Conservation (phyloP, 2,797 vertebrate genomes). For the Chiroxiphia lanceolata region DNA sequence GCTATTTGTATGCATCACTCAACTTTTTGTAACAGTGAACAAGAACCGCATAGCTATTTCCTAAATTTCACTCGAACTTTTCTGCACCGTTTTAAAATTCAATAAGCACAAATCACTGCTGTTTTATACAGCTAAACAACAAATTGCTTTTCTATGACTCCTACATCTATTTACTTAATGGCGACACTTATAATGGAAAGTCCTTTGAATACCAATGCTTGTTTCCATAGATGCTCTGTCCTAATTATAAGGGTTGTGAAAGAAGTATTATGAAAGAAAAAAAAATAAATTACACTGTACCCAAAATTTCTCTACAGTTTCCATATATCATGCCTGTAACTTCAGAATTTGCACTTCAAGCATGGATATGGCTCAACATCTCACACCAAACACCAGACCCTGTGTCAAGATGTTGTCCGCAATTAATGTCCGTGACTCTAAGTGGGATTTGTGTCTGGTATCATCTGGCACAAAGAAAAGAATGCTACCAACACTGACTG, state of each 20-base stretch:
- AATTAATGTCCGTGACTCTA: neutral
- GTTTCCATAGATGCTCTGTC: neutral
- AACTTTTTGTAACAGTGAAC: slow-evolving; percentile 35
- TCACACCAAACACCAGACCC: neutral
- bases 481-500: neutral
- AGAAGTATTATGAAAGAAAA: neutral
- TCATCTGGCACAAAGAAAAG: neutral
- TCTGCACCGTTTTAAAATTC: slow-evolving; percentile 27
- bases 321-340: neutral
- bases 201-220: neutral
- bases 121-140: slow-evolving; percentile 48
- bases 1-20: slow-evolving; percentile 60
- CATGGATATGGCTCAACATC: neutral
- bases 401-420: neutral
- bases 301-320: neutral
- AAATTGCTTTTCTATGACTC: slow-evolving; percentile 37
- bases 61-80: slow-evolving; percentile 34
- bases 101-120: slow-evolving; percentile 61
- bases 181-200: neutral
- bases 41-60: neutral
- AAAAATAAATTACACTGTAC: neutral
- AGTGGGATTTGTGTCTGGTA: neutral
- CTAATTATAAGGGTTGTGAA: neutral
- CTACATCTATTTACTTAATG: slow-evolving; percentile 9
- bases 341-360: neutral